Evolutionary conservation across 2,888 invertebrate genomes (phyloP).

Genomic region (Ypsolopha sequella): DNA sequence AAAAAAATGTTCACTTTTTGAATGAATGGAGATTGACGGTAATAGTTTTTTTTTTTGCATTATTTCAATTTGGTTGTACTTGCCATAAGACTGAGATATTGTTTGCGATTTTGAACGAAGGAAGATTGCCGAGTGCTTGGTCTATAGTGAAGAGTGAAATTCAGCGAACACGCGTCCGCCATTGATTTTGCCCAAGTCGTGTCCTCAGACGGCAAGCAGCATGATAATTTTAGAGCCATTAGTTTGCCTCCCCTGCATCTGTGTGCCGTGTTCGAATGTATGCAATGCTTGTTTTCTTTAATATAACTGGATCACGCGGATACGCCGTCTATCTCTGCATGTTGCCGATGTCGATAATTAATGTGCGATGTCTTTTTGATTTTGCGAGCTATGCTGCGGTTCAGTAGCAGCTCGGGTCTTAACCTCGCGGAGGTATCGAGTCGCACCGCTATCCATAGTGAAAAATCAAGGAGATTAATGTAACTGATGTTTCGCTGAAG

Average conservation of each 20-base stretch:
- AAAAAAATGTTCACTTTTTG: neutral
- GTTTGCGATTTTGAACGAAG: conserved; percentile 49
- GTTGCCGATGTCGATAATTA: conserved; percentile 46
- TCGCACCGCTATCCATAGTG: conserved; percentile 61
- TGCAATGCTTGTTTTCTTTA: conserved; percentile 36
- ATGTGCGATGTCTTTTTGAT: conserved; percentile 69
- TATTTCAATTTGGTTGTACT: conserved; percentile 63
- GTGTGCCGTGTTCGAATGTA: conserved; percentile 45
- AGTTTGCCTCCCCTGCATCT: conserved; percentile 54
- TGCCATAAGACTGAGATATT: conserved; percentile 23
- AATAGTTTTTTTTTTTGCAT: conserved; percentile 12
- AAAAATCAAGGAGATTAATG: conserved; percentile 53
- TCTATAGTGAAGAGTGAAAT: conserved; percentile 58
- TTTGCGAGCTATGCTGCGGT: conserved; percentile 29
- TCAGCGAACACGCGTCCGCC: conserved; percentile 50
- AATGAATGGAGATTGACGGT: conserved; percentile 14
- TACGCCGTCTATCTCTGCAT: conserved; percentile 46
- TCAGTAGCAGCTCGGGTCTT: conserved; percentile 17
- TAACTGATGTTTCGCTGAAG: conserved; percentile 63
- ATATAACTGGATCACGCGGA: conserved; percentile 28
- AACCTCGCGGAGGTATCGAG: conserved; percentile 18
- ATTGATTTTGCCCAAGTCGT: conserved; percentile 14
- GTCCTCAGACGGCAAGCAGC: conserved; percentile 35
- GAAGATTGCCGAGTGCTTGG: conserved; percentile 19
- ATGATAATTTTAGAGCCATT: conserved; percentile 49